Percentiles rank a stretch among this genome's conserved stretches.
Conservation (phyloP, 2,797 vertebrate species). For the Odontamblyopus lacepedii region DNA sequence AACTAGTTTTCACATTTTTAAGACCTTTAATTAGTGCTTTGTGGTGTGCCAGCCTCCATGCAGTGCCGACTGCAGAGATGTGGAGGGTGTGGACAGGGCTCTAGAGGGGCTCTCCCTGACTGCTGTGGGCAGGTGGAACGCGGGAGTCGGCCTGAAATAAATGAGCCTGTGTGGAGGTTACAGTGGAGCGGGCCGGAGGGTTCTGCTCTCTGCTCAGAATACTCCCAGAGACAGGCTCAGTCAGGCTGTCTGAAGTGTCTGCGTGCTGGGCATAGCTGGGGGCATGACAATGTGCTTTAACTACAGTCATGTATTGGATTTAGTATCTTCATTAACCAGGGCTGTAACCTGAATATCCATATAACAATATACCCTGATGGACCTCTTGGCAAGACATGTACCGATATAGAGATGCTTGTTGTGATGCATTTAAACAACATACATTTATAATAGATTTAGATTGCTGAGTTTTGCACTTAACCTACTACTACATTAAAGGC, state of each 20-base stretch:
- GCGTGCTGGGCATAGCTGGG: background rate
- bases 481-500: too few species aligned
- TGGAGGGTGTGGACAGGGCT: slow-evolving; percentile 50
- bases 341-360: too few species aligned
- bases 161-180: slow-evolving; percentile 42
- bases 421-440: too few species aligned
- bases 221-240: slow-evolving; percentile 23
- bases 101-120: slow-evolving; percentile 60
- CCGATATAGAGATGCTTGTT: too few species aligned
- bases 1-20: too few species aligned
- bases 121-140: slow-evolving; percentile 73
- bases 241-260: background rate
- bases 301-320: background rate
- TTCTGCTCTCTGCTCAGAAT: slow-evolving; percentile 33
- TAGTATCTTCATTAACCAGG: background rate
- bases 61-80: slow-evolving; percentile 25
- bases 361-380: too few species aligned
- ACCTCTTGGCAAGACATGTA: too few species aligned
- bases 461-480: too few species aligned
- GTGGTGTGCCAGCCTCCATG: background rate
- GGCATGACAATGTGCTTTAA: background rate
- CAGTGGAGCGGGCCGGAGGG: slow-evolving; percentile 45
- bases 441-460: too few species aligned
- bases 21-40: background rate
- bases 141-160: slow-evolving; percentile 67